A percentile compares a stretch with the other conserved stretches of the same genome.
Conservation (phyloP, 2,113 vertebrate species). For the Dicerorhinus sumatrensis region DNA sequence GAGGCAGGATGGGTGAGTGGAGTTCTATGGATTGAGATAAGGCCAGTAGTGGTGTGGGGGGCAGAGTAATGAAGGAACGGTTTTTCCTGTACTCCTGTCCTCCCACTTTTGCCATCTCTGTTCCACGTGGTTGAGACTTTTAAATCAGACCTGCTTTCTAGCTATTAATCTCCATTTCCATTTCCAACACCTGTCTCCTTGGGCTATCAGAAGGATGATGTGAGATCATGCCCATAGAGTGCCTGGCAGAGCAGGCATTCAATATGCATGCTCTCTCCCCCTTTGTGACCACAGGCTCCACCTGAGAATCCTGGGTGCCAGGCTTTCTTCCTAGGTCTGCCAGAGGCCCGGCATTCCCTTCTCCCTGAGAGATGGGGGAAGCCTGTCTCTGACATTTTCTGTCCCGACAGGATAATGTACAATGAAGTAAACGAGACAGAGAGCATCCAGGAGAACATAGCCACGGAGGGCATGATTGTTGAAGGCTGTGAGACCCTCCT, state of each 20-base stretch:
- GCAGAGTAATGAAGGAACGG: fast-evolving
- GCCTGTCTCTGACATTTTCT: neutral
- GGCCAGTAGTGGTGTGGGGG: fast-evolving
- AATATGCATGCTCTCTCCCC: fast-evolving
- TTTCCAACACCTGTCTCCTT: neutral
- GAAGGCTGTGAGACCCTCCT: conserved; percentile 98
- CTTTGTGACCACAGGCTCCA: neutral
- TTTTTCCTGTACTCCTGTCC: fast-evolving
- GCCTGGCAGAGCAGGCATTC: too few relatives aligned
- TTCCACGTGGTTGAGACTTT: fast-evolving
- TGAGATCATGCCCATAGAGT: fast-evolving
- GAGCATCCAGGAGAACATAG: conserved; percentile 96
- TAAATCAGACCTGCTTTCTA: neutral
- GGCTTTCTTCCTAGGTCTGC: neutral
- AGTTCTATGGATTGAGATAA: neutral
- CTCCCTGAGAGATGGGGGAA: neutral
- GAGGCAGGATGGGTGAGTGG: neutral
- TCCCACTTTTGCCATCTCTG: fast-evolving
- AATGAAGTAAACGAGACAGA: conserved; percentile 98
- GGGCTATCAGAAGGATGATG: neutral
- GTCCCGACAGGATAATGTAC: conserved; percentile 94
- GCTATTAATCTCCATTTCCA: neutral
- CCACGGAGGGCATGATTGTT: conserved; percentile 97
- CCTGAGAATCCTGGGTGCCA: neutral
- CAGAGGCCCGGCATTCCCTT: fast-evolving